Conservation (phyloP, 2,113 vertebrate genomes). For the Irena cyanogastra region DNA sequence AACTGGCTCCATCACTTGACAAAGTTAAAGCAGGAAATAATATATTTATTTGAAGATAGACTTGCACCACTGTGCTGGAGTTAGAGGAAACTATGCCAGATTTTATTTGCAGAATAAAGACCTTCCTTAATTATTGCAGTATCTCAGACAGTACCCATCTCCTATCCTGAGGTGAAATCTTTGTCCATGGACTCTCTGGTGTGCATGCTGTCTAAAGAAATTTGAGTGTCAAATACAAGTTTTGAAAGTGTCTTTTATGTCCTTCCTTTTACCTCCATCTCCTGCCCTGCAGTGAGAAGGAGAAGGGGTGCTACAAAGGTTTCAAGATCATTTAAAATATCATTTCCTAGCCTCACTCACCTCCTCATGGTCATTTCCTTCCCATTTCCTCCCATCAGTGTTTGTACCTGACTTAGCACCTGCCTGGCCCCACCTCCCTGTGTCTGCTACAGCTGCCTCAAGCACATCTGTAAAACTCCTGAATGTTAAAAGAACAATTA, state of each 20-base stretch:
- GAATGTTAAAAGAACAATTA: not conserved
- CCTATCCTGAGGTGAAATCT: not conserved
- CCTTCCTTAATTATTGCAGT: not conserved
- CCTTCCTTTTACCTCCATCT: not conserved
- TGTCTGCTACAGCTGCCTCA: not conserved
- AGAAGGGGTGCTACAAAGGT: not conserved
- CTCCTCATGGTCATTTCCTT: not conserved
- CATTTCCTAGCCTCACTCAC: rapidly evolving
- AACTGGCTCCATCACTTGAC: not conserved
- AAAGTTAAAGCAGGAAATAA: not conserved
- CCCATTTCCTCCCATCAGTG: not conserved
- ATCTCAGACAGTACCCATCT: not conserved
- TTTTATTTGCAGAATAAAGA: not conserved
- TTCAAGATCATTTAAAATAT: not conserved
- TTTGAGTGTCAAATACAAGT: not conserved
- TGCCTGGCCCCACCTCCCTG: not conserved
- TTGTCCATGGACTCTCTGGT: not conserved
- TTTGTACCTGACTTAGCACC: not conserved
- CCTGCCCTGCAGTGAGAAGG: not conserved
- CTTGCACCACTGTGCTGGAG: not conserved
- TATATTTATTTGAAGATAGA: not conserved
- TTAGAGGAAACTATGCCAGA: not conserved
- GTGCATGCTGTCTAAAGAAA: not conserved
- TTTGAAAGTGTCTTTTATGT: not conserved
- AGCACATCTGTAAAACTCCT: not conserved